Conservation (phyloP, 2,797 vertebrate genomes). For the Avahi laniger region DNA sequence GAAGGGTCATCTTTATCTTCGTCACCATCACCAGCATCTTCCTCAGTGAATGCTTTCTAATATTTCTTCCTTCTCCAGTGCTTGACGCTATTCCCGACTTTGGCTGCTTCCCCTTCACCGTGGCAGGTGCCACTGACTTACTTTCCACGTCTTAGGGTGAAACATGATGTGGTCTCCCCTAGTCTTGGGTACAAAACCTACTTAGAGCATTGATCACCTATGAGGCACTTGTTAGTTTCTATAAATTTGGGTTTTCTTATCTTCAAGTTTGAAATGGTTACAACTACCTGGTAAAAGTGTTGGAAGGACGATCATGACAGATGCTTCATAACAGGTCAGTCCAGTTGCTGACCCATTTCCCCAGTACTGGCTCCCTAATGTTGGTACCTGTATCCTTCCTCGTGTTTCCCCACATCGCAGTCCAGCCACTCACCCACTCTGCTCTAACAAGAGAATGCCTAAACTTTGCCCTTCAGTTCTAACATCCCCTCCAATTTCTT, state of each 20-base stretch:
- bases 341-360: neutral
- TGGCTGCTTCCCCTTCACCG: no score
- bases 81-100: neutral
- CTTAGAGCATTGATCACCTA: neutral
- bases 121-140: neutral
- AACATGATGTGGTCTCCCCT: neutral
- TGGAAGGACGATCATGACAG: neutral
- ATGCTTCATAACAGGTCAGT: neutral
- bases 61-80: neutral
- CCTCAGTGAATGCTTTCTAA: no score
- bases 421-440: neutral
- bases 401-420: rapidly evolving
- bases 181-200: neutral
- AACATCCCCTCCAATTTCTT: neutral
- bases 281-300: neutral
- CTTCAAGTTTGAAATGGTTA: neutral
- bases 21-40: no score
- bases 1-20: neutral
- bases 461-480: neutral
- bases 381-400: rapidly evolving
- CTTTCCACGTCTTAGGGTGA: neutral
- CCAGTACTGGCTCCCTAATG: rapidly evolving
- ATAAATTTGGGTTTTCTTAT: neutral
- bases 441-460: neutral
- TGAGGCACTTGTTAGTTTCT: neutral